Conservation (phyloP, 2,113 vertebrate species). For the Gallinago media region DNA sequence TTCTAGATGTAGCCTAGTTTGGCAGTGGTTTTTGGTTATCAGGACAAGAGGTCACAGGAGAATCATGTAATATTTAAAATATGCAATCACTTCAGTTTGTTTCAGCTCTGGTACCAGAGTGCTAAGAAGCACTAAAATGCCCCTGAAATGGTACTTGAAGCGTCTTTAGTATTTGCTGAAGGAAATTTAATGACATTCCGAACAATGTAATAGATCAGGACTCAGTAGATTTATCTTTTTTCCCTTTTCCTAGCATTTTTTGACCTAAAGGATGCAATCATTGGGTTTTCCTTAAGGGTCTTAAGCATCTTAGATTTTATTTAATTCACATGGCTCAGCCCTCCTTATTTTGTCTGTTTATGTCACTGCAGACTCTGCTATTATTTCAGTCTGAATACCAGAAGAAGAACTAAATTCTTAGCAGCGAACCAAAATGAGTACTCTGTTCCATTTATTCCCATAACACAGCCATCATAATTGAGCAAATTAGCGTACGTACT, state of each 20-base stretch:
- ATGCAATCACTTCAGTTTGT: background rate
- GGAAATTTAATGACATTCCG: background rate
- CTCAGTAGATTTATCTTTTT: background rate
- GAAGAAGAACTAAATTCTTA: background rate
- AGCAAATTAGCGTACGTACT: background rate
- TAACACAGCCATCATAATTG: background rate
- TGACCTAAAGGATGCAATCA: background rate
- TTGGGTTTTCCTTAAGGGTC: background rate
- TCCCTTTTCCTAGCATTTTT: background rate
- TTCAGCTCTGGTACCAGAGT: background rate
- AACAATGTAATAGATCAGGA: background rate
- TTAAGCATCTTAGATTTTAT: background rate
- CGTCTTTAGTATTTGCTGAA: background rate
- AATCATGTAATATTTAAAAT: background rate
- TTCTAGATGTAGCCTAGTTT: background rate
- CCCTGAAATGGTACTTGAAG: background rate
- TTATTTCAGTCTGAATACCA: background rate
- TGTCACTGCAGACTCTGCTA: background rate
- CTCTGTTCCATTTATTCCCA: background rate
- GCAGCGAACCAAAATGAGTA: background rate
- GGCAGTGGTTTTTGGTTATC: background rate
- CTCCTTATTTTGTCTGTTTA: background rate
- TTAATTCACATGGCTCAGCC: background rate
- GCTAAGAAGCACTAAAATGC: background rate
- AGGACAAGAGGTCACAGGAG: background rate